Evolutionary conservation across 2,113 vertebrate species (phyloP).

Genomic region (Clarias gariepinus): DNA sequence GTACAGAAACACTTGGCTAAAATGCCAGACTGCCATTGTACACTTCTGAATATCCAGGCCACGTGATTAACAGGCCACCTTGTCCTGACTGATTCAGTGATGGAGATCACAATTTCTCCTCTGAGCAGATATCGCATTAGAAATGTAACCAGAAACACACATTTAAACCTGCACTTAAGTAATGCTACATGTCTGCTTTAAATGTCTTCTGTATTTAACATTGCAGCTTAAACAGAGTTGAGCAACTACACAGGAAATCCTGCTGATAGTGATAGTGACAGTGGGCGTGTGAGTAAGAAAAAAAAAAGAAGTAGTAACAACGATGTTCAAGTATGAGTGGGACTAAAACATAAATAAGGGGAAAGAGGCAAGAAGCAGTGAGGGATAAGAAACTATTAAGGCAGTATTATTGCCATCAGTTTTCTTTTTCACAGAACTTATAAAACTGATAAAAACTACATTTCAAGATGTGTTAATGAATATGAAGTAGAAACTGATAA

Average conservation of each 20-base stretch:
- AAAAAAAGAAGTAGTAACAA: background rate
- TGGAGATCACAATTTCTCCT: background rate
- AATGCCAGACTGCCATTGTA: background rate
- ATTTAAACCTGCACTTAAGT: background rate
- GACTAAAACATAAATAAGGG: background rate
- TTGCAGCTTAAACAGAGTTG: slow-evolving; percentile 17
- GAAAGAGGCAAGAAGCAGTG: slow-evolving; percentile 12
- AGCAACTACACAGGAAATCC: slow-evolving; percentile 51
- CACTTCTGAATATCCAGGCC: background rate
- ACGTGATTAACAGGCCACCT: background rate
- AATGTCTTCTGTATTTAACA: slow-evolving; percentile 19
- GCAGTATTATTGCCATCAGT: background rate
- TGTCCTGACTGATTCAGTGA: background rate
- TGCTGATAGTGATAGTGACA: slow-evolving; percentile 40
- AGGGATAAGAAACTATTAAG: background rate
- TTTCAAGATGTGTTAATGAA: background rate
- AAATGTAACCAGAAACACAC: background rate
- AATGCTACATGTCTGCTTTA: background rate
- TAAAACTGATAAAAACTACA: background rate
- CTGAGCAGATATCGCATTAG: background rate
- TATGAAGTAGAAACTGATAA: background rate
- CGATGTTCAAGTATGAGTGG: background rate
- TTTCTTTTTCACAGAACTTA: background rate
- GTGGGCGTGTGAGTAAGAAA: background rate
- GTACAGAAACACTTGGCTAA: background rate